Conservation (phyloP, 2,888 invertebrate species). For the Caenorhabditis parvicauda region DNA sequence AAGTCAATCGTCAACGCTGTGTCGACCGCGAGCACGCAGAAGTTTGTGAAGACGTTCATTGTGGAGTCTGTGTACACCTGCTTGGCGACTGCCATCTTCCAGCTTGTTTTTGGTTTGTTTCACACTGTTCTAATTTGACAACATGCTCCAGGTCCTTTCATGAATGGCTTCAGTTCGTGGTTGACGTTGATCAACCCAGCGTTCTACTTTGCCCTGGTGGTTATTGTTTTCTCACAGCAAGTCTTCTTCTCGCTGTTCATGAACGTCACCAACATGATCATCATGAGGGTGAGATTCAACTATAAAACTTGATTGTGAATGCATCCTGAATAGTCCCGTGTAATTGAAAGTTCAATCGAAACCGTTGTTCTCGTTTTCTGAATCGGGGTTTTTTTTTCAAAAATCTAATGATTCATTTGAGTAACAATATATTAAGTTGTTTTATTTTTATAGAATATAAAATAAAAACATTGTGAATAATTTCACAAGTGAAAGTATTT, state of each 20-base stretch:
- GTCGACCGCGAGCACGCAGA: not conserved
- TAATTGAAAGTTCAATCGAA: too few relatives aligned
- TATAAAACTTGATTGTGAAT: not conserved
- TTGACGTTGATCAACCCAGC: conserved; percentile 18
- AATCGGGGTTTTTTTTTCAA: too few relatives aligned
- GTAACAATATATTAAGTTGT: too few relatives aligned
- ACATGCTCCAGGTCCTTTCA: conserved; percentile 12
- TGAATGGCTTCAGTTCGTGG: conserved; percentile 26
- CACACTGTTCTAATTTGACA: not conserved
- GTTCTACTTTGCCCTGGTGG: conserved; percentile 18
- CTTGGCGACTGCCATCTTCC: conserved; percentile 2
- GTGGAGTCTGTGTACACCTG: conserved; percentile 8
- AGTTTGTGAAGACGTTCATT: conserved; percentile 3
- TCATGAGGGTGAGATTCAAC: conserved; percentile 19
- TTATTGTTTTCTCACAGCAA: conserved; percentile 13
- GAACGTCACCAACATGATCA: conserved; percentile 24
- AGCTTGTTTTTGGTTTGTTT: conserved; percentile 11
- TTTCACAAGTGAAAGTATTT: too few relatives aligned
- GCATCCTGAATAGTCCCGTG: not conserved
- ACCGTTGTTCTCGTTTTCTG: too few relatives aligned
- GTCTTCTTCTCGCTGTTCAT: conserved; percentile 20
- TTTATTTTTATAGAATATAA: too few relatives aligned
- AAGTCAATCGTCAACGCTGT: conserved; percentile 5
- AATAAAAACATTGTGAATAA: too few relatives aligned
- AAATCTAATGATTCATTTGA: too few relatives aligned